Percentiles rank a stretch among this genome's conserved stretches.
Evolutionary conservation across 2,113 vertebrate genomes (phyloP).

Genomic region (Pelobates fuscus): DNA sequence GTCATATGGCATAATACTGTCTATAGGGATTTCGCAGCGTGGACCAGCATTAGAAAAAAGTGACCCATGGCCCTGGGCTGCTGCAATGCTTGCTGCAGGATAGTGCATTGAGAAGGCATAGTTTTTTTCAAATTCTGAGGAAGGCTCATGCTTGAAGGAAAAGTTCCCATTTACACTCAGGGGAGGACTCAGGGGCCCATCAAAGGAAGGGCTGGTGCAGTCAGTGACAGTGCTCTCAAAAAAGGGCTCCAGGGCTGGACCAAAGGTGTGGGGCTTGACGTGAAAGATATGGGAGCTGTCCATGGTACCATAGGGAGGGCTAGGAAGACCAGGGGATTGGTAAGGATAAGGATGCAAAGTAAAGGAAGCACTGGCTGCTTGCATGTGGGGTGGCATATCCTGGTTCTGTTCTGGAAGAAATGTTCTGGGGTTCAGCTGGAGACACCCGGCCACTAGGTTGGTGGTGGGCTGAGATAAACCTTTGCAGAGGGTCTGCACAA

Average conservation of each 20-base stretch:
- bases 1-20: slow-evolving; percentile 88
- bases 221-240: slow-evolving; percentile 88
- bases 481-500: slow-evolving; percentile 96
- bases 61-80: slow-evolving; percentile 68
- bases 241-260: slow-evolving; percentile 84
- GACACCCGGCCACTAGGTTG: slow-evolving; percentile 93
- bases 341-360: slow-evolving; percentile 83
- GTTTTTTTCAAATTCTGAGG: slow-evolving; percentile 87
- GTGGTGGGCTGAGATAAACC: slow-evolving; percentile 97
- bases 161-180: slow-evolving; percentile 98
- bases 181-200: slow-evolving; percentile 93
- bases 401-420: slow-evolving; percentile 93
- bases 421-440: slow-evolving; percentile 94
- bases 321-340: slow-evolving; percentile 92
- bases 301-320: slow-evolving; percentile 94
- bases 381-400: slow-evolving; percentile 82
- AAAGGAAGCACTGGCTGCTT: slow-evolving; percentile 73
- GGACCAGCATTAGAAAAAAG: slow-evolving; percentile 78
- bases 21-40: slow-evolving; percentile 86
- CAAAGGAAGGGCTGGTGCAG: slow-evolving; percentile 85
- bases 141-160: slow-evolving; percentile 92
- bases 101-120: slow-evolving; percentile 94
- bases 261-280: slow-evolving; percentile 81
- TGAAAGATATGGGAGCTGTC: slow-evolving; percentile 96
- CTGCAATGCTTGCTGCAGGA: slow-evolving; percentile 73